These are phyloP conservation scores for Aphelenchoides bicaudatus DNA, from an alignment of 2,888 invertebrate species.

Conservation along the genomic window DNA sequence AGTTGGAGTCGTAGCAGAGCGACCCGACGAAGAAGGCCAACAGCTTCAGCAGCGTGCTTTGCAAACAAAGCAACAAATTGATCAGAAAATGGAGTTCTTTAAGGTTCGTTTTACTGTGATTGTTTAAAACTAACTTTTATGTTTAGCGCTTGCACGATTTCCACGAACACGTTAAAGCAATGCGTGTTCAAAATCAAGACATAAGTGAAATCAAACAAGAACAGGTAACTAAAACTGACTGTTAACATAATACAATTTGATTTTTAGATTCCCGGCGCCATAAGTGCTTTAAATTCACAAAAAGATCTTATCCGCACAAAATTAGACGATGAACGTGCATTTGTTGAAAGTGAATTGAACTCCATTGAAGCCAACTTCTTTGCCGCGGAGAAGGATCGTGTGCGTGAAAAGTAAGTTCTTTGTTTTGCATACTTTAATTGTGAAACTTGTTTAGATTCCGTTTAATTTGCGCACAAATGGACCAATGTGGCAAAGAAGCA, in stretches of 20 bases:
- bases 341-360: slow-evolving; percentile 21
- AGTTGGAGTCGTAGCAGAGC: slow-evolving; percentile 28
- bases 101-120: too few relatives aligned
- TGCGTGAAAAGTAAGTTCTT: slow-evolving; percentile 49
- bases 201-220: slow-evolving; percentile 29
- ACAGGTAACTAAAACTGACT: slow-evolving; percentile 22
- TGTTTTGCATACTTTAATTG: slow-evolving; percentile 14
- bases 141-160: slow-evolving; percentile 51
- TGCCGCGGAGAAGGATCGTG: slow-evolving; percentile 51
- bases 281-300: slow-evolving; percentile 13
- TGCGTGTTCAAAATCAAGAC: slow-evolving; percentile 28
- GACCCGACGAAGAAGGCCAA: slow-evolving; percentile 23
- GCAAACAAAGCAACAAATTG: slow-evolving; percentile 20
- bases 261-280: slow-evolving; percentile 30
- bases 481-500: slow-evolving; percentile 39
- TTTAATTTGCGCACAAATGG: slow-evolving; percentile 45
- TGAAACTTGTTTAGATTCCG: slow-evolving; percentile 41
- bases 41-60: slow-evolving; percentile 19
- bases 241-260: not conserved
- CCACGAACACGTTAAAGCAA: slow-evolving; percentile 46
- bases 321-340: slow-evolving; percentile 17
- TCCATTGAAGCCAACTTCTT: slow-evolving; percentile 49
- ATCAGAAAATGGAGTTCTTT: slow-evolving; percentile 40
- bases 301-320: slow-evolving; percentile 17
- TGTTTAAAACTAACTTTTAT: too few relatives aligned